Conservation (phyloP, 2,888 invertebrate genomes). For the Vanessa cardui region DNA sequence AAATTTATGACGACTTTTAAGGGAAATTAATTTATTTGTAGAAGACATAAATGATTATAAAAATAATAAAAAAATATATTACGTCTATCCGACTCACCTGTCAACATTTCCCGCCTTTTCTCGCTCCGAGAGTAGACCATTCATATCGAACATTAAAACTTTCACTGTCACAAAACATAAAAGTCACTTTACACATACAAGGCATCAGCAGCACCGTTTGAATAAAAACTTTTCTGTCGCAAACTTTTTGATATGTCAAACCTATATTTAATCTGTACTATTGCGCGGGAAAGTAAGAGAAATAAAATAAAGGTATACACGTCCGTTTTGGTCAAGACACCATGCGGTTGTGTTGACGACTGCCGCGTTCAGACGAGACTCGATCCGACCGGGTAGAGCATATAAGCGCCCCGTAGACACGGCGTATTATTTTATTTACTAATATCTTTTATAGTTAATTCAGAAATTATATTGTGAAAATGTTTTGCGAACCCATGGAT, state of each 20-base stretch:
- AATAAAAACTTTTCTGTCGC: constrained; percentile 28
- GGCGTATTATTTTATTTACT: background rate
- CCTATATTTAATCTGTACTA: constrained; percentile 21
- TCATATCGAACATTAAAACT: constrained; percentile 52
- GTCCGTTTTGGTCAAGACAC: constrained; percentile 51
- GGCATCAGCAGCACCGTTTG: constrained; percentile 45
- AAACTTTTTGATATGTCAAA: constrained; percentile 11
- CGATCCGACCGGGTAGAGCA: constrained; percentile 22
- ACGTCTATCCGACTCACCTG: constrained; percentile 41
- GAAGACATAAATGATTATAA: too few relatives aligned
- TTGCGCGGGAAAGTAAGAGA: constrained; percentile 38
- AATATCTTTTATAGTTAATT: background rate
- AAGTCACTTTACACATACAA: constrained; percentile 45
- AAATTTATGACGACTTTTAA: too few relatives aligned
- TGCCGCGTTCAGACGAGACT: constrained; percentile 42
- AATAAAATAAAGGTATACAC: constrained; percentile 43
- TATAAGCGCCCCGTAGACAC: constrained; percentile 2
- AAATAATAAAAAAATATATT: background rate
- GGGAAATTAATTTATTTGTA: too few relatives aligned
- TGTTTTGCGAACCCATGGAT: background rate
- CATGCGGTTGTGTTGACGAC: constrained; percentile 51
- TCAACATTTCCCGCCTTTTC: constrained; percentile 58
- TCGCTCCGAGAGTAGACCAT: constrained; percentile 52
- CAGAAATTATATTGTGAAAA: background rate
- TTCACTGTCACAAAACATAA: constrained; percentile 33